phyloP scores from a whole-genome alignment of 2,113 vertebrate genomes.

The Callaeas wilsoni region DNA sequence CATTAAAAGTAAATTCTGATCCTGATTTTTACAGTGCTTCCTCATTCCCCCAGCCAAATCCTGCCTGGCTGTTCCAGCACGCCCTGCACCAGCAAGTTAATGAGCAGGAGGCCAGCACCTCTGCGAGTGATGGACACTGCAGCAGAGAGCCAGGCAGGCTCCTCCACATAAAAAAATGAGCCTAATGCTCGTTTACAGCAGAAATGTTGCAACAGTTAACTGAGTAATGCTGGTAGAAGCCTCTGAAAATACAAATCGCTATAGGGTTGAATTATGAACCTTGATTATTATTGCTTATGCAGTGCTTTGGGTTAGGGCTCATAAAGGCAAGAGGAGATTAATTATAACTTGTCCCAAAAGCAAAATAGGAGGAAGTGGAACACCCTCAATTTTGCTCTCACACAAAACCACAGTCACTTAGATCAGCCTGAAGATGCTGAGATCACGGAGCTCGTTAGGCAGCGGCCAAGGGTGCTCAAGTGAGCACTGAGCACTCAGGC shows the following conservation, averaged over 20 bases:
- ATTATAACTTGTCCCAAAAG: not conserved
- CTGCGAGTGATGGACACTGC: not conserved
- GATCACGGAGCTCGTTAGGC: not conserved
- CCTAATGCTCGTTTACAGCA: not conserved
- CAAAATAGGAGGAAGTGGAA: not conserved
- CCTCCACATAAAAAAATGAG: not conserved
- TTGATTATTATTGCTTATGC: not conserved
- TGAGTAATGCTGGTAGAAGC: not conserved
- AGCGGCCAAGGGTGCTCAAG: not conserved
- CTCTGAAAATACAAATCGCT: not conserved
- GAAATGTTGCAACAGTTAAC: not conserved
- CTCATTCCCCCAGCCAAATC: not conserved
- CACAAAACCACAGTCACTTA: not conserved
- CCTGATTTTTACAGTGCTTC: not conserved
- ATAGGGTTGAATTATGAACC: not conserved
- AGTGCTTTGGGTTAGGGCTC: not conserved
- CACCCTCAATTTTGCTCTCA: not conserved
- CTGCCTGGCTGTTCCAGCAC: fast-evolving
- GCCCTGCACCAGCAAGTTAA: not conserved
- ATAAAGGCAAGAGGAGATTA: not conserved
- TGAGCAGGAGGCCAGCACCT: not conserved
- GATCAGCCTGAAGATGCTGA: not conserved
- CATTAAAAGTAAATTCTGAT: not conserved
- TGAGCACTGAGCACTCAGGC: not conserved
- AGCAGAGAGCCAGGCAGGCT: not conserved